Conservation (phyloP, 2,797 vertebrate species). For the Sparidentex hasta region DNA sequence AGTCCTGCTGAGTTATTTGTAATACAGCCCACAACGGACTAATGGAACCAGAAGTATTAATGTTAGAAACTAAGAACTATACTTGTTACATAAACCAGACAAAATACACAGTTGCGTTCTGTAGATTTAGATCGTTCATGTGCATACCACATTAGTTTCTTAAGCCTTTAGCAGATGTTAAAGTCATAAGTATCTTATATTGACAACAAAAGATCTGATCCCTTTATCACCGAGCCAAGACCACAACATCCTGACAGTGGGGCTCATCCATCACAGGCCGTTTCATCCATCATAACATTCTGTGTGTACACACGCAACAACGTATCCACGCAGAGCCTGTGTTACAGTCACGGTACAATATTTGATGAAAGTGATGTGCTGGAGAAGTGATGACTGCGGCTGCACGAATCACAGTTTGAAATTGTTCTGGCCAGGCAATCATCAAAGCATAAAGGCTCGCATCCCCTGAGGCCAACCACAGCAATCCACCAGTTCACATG, state of each 20-base stretch:
- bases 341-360: conserved; percentile 1
- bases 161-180: neutral
- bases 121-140: neutral
- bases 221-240: neutral
- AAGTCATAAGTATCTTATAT: conserved; percentile 19
- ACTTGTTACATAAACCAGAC: neutral
- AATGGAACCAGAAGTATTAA: neutral
- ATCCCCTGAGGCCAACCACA: conserved; percentile 37
- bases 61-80: neutral
- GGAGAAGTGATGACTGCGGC: neutral
- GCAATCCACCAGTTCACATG: conserved; percentile 43
- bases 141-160: neutral
- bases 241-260: conserved; percentile 5
- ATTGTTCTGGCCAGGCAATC: conserved; percentile 23
- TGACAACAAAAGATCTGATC: conserved; percentile 2
- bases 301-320: neutral
- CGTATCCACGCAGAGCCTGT: neutral
- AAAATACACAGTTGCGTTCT: neutral
- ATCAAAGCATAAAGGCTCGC: conserved; percentile 34
- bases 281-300: conserved; percentile 5
- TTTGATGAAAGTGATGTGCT: conserved; percentile 3
- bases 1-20: neutral
- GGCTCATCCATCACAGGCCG: conserved; percentile 12
- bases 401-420: neutral
- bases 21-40: neutral